These are phyloP conservation scores for Gobionotothen gibberifrons DNA, from an alignment of 2,797 vertebrate species.

Conservation along the genomic window DNA sequence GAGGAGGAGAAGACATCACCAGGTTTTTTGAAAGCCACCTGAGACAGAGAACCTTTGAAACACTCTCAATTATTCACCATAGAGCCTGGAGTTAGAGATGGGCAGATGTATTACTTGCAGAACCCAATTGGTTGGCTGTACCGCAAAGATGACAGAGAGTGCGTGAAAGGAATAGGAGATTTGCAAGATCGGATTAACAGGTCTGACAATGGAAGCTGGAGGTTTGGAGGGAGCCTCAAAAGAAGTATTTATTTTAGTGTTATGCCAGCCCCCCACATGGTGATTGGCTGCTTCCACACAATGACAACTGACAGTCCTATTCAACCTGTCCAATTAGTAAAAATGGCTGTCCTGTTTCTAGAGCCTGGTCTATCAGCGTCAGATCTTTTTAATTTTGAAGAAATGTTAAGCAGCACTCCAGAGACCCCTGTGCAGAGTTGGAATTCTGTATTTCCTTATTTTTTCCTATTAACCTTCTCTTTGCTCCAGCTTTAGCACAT, in stretches of 20 bases:
- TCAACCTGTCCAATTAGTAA: constrained; percentile 67
- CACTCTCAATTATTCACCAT: constrained; percentile 58
- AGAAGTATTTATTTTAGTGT: constrained; percentile 28
- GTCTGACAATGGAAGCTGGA: constrained; percentile 44
- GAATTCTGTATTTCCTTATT: constrained; percentile 41
- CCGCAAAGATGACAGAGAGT: constrained; percentile 41
- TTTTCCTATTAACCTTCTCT: constrained; percentile 39
- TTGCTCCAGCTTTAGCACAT: constrained; percentile 47
- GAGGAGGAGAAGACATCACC: constrained; percentile 54
- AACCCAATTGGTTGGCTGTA: constrained; percentile 45
- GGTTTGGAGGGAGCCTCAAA: constrained; percentile 46
- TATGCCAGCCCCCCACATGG: constrained; percentile 7
- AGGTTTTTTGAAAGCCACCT: constrained; percentile 48
- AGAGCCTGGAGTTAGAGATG: constrained; percentile 43
- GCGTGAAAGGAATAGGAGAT: constrained; percentile 41
- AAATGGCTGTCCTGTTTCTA: constrained; percentile 37
- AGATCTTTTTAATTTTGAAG: constrained; percentile 68
- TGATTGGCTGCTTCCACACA: constrained; percentile 49
- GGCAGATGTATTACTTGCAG: constrained; percentile 54
- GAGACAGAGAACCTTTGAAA: constrained; percentile 63
- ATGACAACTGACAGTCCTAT: constrained; percentile 52
- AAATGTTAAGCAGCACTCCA: constrained; percentile 54
- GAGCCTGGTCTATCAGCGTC: constrained; percentile 34
- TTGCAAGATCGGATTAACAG: constrained; percentile 55
- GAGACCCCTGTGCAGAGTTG: constrained; percentile 44